Conservation (phyloP, 2,797 vertebrate genomes). For the Triplophysa bombifrons region DNA sequence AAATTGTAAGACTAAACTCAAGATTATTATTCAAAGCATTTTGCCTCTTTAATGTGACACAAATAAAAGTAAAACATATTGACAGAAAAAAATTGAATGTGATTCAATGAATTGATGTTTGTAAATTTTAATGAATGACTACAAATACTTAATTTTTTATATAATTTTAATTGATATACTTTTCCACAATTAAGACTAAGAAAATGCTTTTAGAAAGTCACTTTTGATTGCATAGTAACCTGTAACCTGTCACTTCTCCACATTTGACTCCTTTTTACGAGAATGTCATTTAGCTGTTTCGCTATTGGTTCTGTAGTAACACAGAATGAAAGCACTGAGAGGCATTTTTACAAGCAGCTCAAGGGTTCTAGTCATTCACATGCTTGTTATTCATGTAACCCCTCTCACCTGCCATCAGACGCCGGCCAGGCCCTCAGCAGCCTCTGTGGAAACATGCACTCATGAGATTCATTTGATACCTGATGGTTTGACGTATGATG, state of each 20-base stretch:
- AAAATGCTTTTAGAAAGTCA: background rate
- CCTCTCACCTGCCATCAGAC: background rate
- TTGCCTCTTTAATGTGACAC: background rate
- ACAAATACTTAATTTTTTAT: background rate
- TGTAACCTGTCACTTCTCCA: background rate
- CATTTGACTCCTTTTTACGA: background rate
- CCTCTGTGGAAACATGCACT: background rate
- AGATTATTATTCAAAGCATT: background rate
- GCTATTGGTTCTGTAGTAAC: background rate
- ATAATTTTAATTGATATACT: background rate
- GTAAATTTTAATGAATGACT: background rate
- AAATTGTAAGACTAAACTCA: background rate
- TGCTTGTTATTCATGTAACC: slow-evolving; percentile 9
- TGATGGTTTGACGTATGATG: background rate
- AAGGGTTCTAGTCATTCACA: background rate
- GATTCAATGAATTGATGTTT: background rate
- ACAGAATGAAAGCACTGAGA: background rate
- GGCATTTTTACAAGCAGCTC: slow-evolving; percentile 11
- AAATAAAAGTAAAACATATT: background rate
- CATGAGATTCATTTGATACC: slow-evolving; percentile 9
- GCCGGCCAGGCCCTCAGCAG: background rate
- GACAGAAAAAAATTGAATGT: no score
- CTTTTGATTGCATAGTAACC: background rate
- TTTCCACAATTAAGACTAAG: background rate
- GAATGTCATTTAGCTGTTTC: background rate